Conservation (phyloP, 2,797 vertebrate genomes). For the Pseudotriccus pelzelni region DNA sequence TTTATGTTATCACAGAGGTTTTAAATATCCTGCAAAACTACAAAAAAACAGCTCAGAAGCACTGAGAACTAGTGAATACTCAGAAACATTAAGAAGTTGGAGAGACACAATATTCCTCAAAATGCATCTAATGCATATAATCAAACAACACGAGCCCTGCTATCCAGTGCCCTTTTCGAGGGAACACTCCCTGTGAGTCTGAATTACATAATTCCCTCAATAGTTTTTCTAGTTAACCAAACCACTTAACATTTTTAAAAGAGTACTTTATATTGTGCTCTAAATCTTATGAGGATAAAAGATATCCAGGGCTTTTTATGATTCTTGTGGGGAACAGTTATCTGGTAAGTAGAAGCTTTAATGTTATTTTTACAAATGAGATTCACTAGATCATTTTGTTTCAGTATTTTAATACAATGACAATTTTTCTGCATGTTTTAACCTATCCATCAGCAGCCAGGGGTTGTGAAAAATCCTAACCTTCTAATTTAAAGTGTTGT, state of each 20-base stretch:
- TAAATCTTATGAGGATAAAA: neutral
- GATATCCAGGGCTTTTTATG: neutral
- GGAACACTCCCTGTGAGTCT: neutral
- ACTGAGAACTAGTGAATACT: neutral
- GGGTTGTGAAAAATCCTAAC: neutral
- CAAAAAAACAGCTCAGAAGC: neutral
- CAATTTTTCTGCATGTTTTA: neutral
- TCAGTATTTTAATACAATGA: neutral
- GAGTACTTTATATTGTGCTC: neutral
- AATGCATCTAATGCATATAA: neutral
- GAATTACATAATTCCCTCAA: neutral
- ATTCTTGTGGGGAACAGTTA: neutral
- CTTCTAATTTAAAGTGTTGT: neutral
- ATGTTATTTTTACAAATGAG: neutral
- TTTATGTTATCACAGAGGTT: neutral
- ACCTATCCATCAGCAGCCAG: neutral
- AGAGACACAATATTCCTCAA: neutral
- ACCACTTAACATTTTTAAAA: neutral
- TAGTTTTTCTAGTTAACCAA: neutral
- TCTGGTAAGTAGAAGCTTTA: neutral
- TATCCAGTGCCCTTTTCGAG: neutral
- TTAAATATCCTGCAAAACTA: neutral
- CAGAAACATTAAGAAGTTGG: neutral
- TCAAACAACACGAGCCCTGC: neutral
- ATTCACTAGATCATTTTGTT: neutral